Conservation (phyloP, 2,113 vertebrate genomes). For the Strigops habroptila region DNA sequence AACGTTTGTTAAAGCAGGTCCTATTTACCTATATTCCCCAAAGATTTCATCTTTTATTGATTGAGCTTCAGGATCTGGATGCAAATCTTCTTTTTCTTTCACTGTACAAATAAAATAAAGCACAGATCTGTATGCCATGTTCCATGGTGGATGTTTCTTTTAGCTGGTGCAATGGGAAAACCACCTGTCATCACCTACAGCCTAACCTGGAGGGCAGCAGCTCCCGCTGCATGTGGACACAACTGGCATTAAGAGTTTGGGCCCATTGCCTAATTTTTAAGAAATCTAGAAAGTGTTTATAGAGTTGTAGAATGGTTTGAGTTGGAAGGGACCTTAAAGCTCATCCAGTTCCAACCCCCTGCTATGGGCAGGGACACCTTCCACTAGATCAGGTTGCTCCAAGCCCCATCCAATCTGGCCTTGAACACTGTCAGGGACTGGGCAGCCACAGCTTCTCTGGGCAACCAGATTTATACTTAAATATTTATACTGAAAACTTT, state of each 20-base stretch:
- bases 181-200: not conserved
- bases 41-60: conserved; percentile 96
- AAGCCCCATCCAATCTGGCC: accelerated
- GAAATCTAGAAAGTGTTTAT: not conserved
- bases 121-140: conserved; percentile 15
- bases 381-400: not conserved
- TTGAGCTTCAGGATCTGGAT: conserved; percentile 92
- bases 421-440: not conserved
- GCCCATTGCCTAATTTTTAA: not conserved
- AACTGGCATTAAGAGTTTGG: not conserved
- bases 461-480: not conserved
- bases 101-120: conserved; percentile 77
- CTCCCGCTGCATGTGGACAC: not conserved
- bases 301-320: not conserved
- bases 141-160: not conserved
- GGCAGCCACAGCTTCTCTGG: not conserved
- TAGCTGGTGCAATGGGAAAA: not conserved
- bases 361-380: not conserved
- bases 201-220: not conserved
- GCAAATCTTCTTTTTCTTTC: conserved; percentile 96
- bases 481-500: not conserved
- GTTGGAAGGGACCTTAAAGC: not conserved
- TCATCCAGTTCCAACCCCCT: not conserved
- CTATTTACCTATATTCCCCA: conserved; percentile 94
- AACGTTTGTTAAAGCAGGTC: not conserved